These are phyloP conservation scores for Paradisaea rubra DNA, from an alignment of 2,113 vertebrate genomes.

Conservation along the genomic window DNA sequence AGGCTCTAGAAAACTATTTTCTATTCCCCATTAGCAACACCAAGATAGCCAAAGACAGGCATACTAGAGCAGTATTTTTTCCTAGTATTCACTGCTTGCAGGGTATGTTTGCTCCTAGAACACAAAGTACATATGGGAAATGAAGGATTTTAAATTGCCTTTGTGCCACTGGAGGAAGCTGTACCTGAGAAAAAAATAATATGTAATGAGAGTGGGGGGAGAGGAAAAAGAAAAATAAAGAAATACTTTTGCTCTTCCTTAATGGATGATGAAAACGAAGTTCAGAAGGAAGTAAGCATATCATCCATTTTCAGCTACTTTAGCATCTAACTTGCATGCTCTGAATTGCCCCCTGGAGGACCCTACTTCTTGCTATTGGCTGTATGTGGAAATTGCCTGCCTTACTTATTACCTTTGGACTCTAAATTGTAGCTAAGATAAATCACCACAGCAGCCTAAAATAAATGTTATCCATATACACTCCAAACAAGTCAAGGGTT, in stretches of 20 bases:
- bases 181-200: neutral
- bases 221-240: neutral
- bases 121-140: neutral
- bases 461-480: neutral
- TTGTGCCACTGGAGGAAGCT: neutral
- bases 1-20: neutral
- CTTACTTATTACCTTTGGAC: conserved; percentile 19
- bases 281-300: neutral
- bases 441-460: neutral
- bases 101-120: neutral
- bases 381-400: neutral
- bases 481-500: neutral
- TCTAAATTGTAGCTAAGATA: conserved; percentile 15
- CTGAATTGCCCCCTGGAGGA: conserved; percentile 18
- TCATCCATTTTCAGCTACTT: conserved; percentile 31
- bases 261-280: conserved; percentile 12
- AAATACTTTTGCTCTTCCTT: neutral
- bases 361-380: neutral
- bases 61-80: neutral
- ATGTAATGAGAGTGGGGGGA: neutral
- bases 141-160: neutral
- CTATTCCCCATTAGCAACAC: neutral
- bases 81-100: neutral
- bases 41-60: neutral
- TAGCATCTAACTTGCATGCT: neutral